phyloP scores from a whole-genome alignment of 2,797 vertebrate species.

The Cossypha caffra region DNA sequence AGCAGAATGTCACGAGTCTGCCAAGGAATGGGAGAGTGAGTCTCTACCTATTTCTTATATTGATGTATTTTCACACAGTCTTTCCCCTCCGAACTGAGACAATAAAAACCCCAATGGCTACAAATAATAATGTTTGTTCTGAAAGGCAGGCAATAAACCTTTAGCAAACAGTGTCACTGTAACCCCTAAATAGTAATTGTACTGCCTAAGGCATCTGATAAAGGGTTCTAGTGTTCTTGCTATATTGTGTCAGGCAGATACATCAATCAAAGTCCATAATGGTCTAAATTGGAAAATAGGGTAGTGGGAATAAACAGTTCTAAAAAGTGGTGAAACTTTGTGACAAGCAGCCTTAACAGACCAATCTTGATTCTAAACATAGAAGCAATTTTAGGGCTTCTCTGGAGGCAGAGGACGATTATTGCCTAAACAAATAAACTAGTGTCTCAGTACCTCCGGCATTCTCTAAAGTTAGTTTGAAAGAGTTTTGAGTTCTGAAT shows the following conservation, averaged over 20 bases:
- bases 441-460: slow-evolving; percentile 78
- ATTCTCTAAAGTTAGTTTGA: slow-evolving; percentile 35
- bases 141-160: slow-evolving; percentile 12
- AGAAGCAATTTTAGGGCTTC: slow-evolving; percentile 79
- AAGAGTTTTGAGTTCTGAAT: background rate
- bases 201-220: slow-evolving; percentile 27
- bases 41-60: background rate
- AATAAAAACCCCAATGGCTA: background rate
- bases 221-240: slow-evolving; percentile 59
- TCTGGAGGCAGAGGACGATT: slow-evolving; percentile 79
- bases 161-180: slow-evolving; percentile 19
- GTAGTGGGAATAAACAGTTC: slow-evolving; percentile 74
- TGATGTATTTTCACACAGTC: background rate
- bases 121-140: slow-evolving; percentile 53
- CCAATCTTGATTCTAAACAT: slow-evolving; percentile 84
- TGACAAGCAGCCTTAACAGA: slow-evolving; percentile 73
- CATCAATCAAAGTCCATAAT: slow-evolving; percentile 68
- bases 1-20: background rate
- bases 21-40: background rate
- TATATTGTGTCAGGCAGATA: slow-evolving; percentile 60
- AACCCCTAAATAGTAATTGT: slow-evolving; percentile 23
- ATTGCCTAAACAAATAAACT: slow-evolving; percentile 82
- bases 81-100: background rate
- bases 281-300: slow-evolving; percentile 73
- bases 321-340: slow-evolving; percentile 76